phyloP scores from a whole-genome alignment of 2,113 vertebrate species.

The Todiramphus saurophagus region DNA sequence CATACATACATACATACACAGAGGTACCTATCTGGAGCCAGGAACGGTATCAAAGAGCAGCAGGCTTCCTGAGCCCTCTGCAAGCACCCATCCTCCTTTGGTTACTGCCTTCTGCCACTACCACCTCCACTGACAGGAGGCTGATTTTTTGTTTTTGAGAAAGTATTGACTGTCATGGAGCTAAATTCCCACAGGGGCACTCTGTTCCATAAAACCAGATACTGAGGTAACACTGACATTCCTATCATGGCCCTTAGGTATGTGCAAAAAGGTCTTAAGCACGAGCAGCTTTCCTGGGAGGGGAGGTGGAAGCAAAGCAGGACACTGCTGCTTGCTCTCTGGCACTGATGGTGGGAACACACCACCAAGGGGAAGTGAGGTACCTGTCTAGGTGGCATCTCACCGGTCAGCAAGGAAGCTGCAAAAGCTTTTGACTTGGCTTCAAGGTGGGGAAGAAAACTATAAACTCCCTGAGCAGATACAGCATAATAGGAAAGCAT shows the following conservation, averaged over 20 bases:
- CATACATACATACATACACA: rapidly evolving
- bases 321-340: not conserved
- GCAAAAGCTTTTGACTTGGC: not conserved
- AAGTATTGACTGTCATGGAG: not conserved
- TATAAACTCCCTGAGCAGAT: not conserved
- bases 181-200: not conserved
- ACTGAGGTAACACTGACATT: not conserved
- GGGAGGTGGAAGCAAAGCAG: not conserved
- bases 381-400: not conserved
- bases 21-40: not conserved
- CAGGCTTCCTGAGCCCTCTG: not conserved
- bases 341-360: rapidly evolving
- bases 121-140: not conserved
- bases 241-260: not conserved
- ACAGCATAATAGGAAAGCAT: not conserved
- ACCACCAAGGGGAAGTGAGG: not conserved
- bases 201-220: not conserved
- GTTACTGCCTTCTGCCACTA: not conserved
- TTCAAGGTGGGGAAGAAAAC: not conserved
- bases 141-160: not conserved
- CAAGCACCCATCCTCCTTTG: not conserved
- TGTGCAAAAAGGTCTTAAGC: not conserved
- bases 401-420: not conserved
- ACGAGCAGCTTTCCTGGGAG: not conserved
- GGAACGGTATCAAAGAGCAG: not conserved